Base-by-base conservation (phyloP, 2,888 invertebrate species). In the Crioceris asparagi region DNA sequence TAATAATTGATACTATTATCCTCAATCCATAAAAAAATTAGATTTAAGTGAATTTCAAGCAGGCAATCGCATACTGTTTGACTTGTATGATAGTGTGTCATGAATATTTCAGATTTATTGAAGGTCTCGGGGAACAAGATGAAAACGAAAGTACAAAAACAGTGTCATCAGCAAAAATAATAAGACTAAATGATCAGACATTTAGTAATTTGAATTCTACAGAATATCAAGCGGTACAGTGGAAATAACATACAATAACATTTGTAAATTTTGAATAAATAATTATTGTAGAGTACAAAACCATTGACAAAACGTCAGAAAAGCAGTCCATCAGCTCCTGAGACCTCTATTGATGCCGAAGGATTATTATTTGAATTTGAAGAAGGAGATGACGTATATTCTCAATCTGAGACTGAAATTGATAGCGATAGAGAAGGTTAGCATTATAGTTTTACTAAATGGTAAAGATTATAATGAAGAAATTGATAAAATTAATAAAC, bases 321-420 rank as follows among this genome's bases (percentile, higher is more conserved):
- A 38, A 52, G 53, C 39, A 50, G 42, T 15, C 48, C 47, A 15
- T 33, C 35, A n/a, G 44, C 40, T 10, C 37, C 43, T 17, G 23
- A 37, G 30, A 29, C 51, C 47, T 52, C 56, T 4, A 45, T 51
- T 26, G 81, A 81, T 51, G 71, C 76, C 8, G 83, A 84, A 62
- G 79, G 79, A 40, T 14, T n/a, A n/a, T 67, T 87, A 43, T 87
- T 88, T 56, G 77, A 79, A 51, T 67, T 88, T 51, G 88, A 88
- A 60, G 85, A 79, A 34, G 73, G 74, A 64, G 78, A 80, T 50
- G 68, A 68, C 23, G 52, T 46, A 12, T 47, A 55, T 32, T 65
- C 68, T 1, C 62, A 46, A 19, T 74, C 74, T n/a, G 76, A 76
- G 56, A 71, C 72, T 47, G 80, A 82, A 40, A 76, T 78, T 47